Evolutionary conservation across 2,888 invertebrate species (phyloP), one percentile per base, ranked within the genome.

Genomic region (Acrobasis suavella): DNA sequence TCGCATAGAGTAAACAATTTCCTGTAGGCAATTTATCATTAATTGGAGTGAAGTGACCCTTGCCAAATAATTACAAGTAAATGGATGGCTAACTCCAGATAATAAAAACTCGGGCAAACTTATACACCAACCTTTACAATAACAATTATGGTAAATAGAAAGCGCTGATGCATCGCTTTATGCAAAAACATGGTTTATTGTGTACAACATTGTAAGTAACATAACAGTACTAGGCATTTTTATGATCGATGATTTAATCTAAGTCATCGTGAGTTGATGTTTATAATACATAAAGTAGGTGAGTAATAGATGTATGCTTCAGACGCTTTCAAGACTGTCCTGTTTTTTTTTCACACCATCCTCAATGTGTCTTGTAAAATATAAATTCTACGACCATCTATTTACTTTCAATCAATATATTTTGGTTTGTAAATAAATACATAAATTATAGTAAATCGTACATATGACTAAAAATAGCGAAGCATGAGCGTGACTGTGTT

Each of bases 211-310:
- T 52, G 51, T 60, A 46, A n/a, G 46, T 42, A 42, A 12, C 6
- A n/a, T 46, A 60, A 60, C 60, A 51, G 60, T 60, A 60, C 60
- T 51, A 60, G 51, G 60, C 51, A 59, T 59, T 59, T 60, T 51
- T 60, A 60, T 60, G 60, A 60, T 52, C 52, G 51, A 60, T 60
- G 60, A 52, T 52, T 60, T 60, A 51, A 60, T 60, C 60, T 60
- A 42, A 60, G 60, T 60, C 60, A 60, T 52, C 51, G 17, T 60
- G 60, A 60, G 39, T 52, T n/a, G 38, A 50, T 50, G 9, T 49
- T 59, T 50, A 50, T 38, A 14, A 38, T 50, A 14, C 59, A 50
- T 59, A 38, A 50, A 16, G 38, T 39, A 16, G 58, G 15, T 58
- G 50, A 58, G 37, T 58, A 22, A 22, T 8, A 14, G 50, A 59